phyloP scores from a whole-genome alignment of 1,140 invertebrate species.

The Campodea augens region DNA sequence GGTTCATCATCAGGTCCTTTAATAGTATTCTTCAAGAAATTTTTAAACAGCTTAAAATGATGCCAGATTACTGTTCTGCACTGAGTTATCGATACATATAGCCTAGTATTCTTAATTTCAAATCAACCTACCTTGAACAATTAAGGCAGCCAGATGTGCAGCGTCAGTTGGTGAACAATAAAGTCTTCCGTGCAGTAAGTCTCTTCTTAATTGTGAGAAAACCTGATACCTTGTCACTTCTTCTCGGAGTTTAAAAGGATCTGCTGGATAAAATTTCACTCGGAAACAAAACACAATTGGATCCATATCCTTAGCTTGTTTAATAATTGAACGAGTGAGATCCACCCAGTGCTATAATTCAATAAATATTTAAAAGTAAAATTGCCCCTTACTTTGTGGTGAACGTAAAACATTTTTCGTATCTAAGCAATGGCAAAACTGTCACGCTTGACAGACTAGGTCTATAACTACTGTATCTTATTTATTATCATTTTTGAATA shows the following conservation, averaged over 20 bases:
- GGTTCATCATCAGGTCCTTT: no score
- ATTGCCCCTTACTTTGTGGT: no score
- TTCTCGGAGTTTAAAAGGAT: conserved; percentile 65
- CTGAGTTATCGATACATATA: no score
- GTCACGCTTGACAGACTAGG: no score
- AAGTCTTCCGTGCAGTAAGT: conserved; percentile 80
- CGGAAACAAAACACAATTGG: conserved; percentile 79
- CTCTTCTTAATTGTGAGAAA: conserved; percentile 83
- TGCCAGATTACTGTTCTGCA: no score
- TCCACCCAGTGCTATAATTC: conserved; percentile 85
- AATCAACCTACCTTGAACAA: conserved; percentile 81
- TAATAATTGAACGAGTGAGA: conserved; percentile 74
- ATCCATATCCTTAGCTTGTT: conserved; percentile 83
- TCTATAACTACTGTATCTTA: no score
- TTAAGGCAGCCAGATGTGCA: conserved; percentile 71
- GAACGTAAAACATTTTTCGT: no score
- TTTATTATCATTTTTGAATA: no score
- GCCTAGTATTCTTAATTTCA: no score
- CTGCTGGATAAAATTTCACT: conserved; percentile 85
- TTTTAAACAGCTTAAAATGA: no score
- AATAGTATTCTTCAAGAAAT: no score
- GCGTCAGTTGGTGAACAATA: conserved; percentile 79
- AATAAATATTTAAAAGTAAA: conserved; percentile 18
- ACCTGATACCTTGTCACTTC: conserved; percentile 79
- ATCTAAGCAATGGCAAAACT: no score